Conservation (phyloP, 64 coral and sea anemone genomes). For the Montipora efflorescens region DNA sequence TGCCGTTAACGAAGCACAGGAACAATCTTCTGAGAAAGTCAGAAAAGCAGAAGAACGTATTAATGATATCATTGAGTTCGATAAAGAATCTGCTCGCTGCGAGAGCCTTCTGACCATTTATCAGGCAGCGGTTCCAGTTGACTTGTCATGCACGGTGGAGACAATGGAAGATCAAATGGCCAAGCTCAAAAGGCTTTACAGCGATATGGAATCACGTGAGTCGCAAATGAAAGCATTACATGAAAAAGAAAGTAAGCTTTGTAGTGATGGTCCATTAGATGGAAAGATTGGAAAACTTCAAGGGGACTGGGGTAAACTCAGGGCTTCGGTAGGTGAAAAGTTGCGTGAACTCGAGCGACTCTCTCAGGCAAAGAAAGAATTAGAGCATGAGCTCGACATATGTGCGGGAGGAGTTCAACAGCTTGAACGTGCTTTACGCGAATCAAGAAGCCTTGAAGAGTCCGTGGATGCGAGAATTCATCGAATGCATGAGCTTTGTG, state of each 20-base stretch:
- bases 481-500: slow-evolving; percentile 54
- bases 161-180: slow-evolving; percentile 76
- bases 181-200: slow-evolving; percentile 74
- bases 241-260: slow-evolving; percentile 40
- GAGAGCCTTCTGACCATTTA: slow-evolving; percentile 83
- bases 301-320: slow-evolving; percentile 74
- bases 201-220: slow-evolving; percentile 83
- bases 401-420: slow-evolving; percentile 26
- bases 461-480: slow-evolving; percentile 50
- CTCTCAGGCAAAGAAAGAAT: slow-evolving; percentile 63
- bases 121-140: slow-evolving; percentile 71
- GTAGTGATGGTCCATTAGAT: background rate
- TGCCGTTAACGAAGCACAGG: slow-evolving; percentile 3
- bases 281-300: slow-evolving; percentile 58
- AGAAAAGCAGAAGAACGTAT: slow-evolving; percentile 41
- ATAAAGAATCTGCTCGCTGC: slow-evolving; percentile 73
- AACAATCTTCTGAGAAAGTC: background rate
- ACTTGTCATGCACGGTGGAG: slow-evolving; percentile 67
- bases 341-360: slow-evolving; percentile 57
- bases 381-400: slow-evolving; percentile 67
- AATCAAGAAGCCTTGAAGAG: background rate
- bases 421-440: slow-evolving; percentile 22
- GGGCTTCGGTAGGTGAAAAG: slow-evolving; percentile 37
- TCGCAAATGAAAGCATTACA: slow-evolving; percentile 59
- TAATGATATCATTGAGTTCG: slow-evolving; percentile 61